Base-by-base conservation (phyloP, 1,140 invertebrate genomes). In the Aphelenchoides fujianensis region DNA sequence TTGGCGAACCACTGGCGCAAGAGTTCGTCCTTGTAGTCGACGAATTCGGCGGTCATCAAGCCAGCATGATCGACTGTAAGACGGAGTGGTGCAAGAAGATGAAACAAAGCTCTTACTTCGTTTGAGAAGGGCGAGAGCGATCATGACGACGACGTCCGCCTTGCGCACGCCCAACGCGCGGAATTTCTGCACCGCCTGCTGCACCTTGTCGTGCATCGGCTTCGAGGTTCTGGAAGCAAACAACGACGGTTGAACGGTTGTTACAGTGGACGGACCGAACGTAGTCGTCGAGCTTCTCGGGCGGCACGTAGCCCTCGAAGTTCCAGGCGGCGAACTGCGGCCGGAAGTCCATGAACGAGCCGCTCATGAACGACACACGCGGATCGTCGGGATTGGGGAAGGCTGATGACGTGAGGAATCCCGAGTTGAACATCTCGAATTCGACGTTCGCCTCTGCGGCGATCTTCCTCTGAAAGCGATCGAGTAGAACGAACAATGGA, bases 331-430 rank as follows among this genome's bases (percentile, higher is more conserved):
- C 19, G 23, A 30, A 59, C 5, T 7, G 12, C 7, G 55, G 55
- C 28, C 5, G 7, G 19, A 59, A 59, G 55, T 59, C 55, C 55
- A 59, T 59, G 55, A 30, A 59, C 55, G 55, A 30, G 7, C 34
- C 19, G 23, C 5, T 5, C 28, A 32, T 5, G 19, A 7, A 5
- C 23, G 19, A 7, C 5, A 59, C 12, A 5, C 55, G 19, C 7
- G 23, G 7, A 59, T 5, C 5, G 19, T 59, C 55, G 19, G 5
- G 55, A 30, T 59, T 59, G 19, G 55, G 55, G 23, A 59, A 59
- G 5, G 7, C 7, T 59, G 5, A 16, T 16, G 5, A 16, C 5
- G 55, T 59, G 12, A 59, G 34, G 23, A 30, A 23, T 5, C 12
- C 5, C 12, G 55, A 59, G 23, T 19, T 59, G 7, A 7, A 59